Evolutionary conservation across 2,888 invertebrate genomes (phyloP).

Genomic region (Drosophila birchii): DNA sequence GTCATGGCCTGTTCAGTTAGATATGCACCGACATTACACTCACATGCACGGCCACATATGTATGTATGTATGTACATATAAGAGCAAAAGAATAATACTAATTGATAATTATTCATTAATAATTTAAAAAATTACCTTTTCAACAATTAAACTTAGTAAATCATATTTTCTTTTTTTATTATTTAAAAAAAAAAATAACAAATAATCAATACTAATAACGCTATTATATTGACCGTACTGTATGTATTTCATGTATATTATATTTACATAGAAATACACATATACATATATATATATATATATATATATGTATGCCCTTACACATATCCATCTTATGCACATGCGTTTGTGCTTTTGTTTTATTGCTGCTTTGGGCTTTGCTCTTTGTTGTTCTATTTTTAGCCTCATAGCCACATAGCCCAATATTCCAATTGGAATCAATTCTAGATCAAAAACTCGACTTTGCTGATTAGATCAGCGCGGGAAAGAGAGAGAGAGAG

Average conservation of each 20-base stretch:
- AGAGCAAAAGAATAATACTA: conserved; percentile 4
- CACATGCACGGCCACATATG: not conserved
- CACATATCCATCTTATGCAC: conserved; percentile 27
- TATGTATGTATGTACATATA: too few species aligned
- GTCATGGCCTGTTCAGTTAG: conserved; percentile 82
- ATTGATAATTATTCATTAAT: not conserved
- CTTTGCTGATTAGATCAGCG: conserved; percentile 47
- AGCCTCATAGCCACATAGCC: conserved; percentile 28
- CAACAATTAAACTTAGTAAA: not conserved
- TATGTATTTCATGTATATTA: not conserved
- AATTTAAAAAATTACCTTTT: not conserved
- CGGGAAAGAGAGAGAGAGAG: not conserved
- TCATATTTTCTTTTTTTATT: not conserved
- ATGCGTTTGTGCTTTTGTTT: conserved; percentile 43
- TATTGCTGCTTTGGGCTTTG: conserved; percentile 44
- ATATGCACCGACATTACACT: conserved; percentile 14
- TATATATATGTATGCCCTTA: not conserved
- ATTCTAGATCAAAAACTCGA: conserved; percentile 48
- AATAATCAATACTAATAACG: not conserved
- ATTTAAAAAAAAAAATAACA: not conserved
- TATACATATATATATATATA: not conserved
- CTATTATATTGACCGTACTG: not conserved
- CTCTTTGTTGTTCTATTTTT: conserved; percentile 42
- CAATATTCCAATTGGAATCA: conserved; percentile 56
- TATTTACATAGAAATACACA: not conserved